Percentiles rank a stretch among this genome's conserved stretches.
These are phyloP conservation scores for Drosophila longiperda DNA, from an alignment of 2,888 invertebrate species.

Conservation along the genomic window DNA sequence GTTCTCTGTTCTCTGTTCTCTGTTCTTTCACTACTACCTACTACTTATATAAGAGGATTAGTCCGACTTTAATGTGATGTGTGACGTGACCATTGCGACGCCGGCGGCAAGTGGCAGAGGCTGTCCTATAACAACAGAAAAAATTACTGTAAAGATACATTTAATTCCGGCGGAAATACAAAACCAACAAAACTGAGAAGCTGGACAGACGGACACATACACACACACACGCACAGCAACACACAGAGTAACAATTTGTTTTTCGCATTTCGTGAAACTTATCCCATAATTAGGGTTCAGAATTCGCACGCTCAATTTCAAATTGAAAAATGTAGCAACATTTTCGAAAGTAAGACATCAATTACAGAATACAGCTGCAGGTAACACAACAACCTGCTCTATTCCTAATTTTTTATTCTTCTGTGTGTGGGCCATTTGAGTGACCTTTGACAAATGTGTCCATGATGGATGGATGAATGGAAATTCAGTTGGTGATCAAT, in stretches of 20 bases:
- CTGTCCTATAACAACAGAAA: slow-evolving; percentile 11
- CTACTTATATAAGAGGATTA: slow-evolving; percentile 66
- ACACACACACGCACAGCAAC: slow-evolving; percentile 7
- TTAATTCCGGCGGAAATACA: slow-evolving; percentile 77
- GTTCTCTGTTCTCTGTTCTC: neutral
- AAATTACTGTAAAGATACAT: slow-evolving; percentile 46
- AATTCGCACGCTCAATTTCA: slow-evolving; percentile 81
- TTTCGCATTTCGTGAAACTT: slow-evolving; percentile 39
- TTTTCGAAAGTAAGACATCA: slow-evolving; percentile 66
- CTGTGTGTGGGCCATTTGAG: slow-evolving; percentile 67
- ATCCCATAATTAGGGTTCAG: slow-evolving; percentile 75
- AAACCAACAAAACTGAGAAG: slow-evolving; percentile 29
- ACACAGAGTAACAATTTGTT: slow-evolving; percentile 9
- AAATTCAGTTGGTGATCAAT: slow-evolving; percentile 20
- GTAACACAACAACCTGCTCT: slow-evolving; percentile 54
- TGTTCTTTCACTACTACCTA: slow-evolving; percentile 2
- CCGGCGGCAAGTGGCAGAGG: slow-evolving; percentile 60
- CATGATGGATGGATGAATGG: slow-evolving; percentile 66
- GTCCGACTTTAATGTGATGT: slow-evolving; percentile 57
- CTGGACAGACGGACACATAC: slow-evolving; percentile 29
- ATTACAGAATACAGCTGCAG: slow-evolving; percentile 51
- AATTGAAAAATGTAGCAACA: slow-evolving; percentile 75
- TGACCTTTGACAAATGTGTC: slow-evolving; percentile 75
- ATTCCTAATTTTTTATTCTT: slow-evolving; percentile 13
- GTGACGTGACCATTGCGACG: slow-evolving; percentile 63